Evolutionary conservation across 2,888 invertebrate genomes (phyloP).

Genomic region (Cyclophora albipunctata): DNA sequence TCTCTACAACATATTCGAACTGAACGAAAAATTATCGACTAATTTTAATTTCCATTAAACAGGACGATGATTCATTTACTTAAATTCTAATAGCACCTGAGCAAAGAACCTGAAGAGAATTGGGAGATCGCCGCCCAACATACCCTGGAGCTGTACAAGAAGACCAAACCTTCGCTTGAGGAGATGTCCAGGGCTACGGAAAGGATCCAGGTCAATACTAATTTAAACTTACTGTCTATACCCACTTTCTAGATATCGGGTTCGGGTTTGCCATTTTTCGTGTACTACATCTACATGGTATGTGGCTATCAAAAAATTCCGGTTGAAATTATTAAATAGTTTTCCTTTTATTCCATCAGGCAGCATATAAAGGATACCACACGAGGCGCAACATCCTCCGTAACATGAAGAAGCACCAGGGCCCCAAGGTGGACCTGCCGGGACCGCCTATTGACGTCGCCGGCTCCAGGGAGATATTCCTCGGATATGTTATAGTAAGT

Average conservation of each 20-base stretch:
- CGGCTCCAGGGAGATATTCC: conserved; percentile 49
- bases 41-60: too few relatives aligned
- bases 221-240: too few relatives aligned
- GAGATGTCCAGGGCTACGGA: conserved; percentile 51
- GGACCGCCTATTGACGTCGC: conserved; percentile 54
- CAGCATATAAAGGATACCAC: conserved; percentile 61
- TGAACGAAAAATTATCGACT: too few relatives aligned
- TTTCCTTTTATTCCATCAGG: conserved; percentile 26
- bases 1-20: too few relatives aligned
- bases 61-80: too few relatives aligned
- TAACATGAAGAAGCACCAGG: conserved; percentile 36
- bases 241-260: too few relatives aligned
- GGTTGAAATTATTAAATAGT: too few relatives aligned
- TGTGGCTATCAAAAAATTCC: too few relatives aligned
- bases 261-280: too few relatives aligned
- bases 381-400: conserved; percentile 48
- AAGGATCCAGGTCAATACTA: conserved; percentile 46
- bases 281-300: too few relatives aligned
- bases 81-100: conserved; percentile 28
- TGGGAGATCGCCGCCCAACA: conserved; percentile 60
- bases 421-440: conserved; percentile 40
- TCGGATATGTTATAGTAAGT: conserved; percentile 55
- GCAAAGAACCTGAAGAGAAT: conserved; percentile 38
- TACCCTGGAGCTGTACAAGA: conserved; percentile 55
- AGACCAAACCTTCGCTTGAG: conserved; percentile 48